phyloP scores from a whole-genome alignment of 2,797 vertebrate species.

The Aselliscus stoliczkanus region DNA sequence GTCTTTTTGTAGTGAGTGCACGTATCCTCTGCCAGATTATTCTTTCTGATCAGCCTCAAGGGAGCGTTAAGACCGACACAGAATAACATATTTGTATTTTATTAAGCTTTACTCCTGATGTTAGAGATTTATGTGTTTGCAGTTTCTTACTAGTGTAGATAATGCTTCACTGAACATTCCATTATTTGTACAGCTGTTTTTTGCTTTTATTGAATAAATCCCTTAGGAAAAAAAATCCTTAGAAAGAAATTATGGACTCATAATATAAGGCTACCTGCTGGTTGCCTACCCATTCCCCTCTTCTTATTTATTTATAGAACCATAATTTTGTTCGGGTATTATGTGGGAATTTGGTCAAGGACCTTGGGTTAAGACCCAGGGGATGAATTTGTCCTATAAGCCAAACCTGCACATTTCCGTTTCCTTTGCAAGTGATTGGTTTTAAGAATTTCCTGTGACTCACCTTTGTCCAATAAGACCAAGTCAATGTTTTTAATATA shows the following conservation, averaged over 20 bases:
- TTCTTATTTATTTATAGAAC: conserved; percentile 9
- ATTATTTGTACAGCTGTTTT: background rate
- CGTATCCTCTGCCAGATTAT: rapidly evolving
- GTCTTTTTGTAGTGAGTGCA: background rate
- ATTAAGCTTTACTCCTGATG: background rate
- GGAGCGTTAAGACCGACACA: background rate
- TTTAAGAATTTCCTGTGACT: background rate
- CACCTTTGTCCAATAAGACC: background rate
- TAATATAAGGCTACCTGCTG: background rate
- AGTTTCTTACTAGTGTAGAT: background rate
- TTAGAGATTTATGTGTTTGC: background rate
- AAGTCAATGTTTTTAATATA: background rate
- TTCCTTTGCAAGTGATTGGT: background rate
- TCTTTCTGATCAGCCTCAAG: background rate
- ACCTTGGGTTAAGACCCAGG: background rate
- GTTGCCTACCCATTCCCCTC: background rate
- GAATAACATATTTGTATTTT: background rate
- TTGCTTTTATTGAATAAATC: conserved; percentile 4
- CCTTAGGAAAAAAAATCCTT: background rate
- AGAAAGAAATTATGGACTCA: background rate
- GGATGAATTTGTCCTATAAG: background rate
- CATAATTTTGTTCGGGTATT: background rate
- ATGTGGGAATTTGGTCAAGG: background rate
- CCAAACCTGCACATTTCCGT: background rate
- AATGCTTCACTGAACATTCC: background rate